Base-by-base conservation (phyloP, 2,797 vertebrate genomes). In the Falco rusticolus region DNA sequence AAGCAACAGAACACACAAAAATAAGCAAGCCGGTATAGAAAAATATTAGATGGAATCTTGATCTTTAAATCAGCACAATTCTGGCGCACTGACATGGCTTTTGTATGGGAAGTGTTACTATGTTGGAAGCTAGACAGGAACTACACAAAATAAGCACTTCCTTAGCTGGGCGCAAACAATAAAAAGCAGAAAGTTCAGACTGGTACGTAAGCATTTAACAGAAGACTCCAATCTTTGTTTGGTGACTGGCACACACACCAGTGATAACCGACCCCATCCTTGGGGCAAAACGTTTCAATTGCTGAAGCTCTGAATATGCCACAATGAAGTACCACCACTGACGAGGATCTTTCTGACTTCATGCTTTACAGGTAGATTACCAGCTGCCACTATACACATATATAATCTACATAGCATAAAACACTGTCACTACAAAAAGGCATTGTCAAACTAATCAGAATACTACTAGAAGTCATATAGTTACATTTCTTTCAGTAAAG, bases 61-160 rank as follows among this genome's bases (percentile, higher is more conserved):
- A 51, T 89, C 75, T 84, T 87, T 77, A 50, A 47, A 86, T 94
- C 65, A 87, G 92, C 84, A 93, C 22, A 88, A 57, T 59, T 39
- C 22, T 91, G 71, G 86, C 16, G 0, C 78, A 56, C 25, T 1
- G 2, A 65, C 48, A 69, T 0, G 34, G 94, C 57, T 96, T 95
- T 90, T 91, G 68, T 71, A 65, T 59, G 61, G 96, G 84, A 97
- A 96, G 86, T 20, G 59, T 89, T 89, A 90, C 69, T 78, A 70
- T 18, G 24, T 0, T 95, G 94, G 88, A 95, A 91, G 61, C 39
- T 25, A 72, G 93, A 76, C 11, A 66, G 83, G 78, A 90, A 77
- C 68, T 93, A 90, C 87, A 95, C 48, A 90, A 92, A 97, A 74
- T n/a, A 85, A 92, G 45, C 79, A 97, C 87, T 96, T 96, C 96